phyloP scores from a whole-genome alignment of 2,797 vertebrate species.

The Acipenser transmontanus region DNA sequence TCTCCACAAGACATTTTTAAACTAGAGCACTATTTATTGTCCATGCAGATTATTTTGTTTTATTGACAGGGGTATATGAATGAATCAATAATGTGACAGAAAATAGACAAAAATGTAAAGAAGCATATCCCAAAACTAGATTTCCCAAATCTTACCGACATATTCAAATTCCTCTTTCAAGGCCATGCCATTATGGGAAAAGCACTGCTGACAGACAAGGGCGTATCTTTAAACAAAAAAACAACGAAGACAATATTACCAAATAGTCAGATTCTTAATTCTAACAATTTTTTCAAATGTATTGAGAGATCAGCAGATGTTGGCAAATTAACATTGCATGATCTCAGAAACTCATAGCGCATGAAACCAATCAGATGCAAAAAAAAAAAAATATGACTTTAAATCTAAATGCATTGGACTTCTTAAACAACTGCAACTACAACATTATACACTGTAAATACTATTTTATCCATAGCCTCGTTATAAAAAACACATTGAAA shows the following conservation, averaged over 20 bases:
- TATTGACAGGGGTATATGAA: not conserved
- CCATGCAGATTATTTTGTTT: conserved; percentile 42
- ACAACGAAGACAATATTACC: conserved; percentile 19
- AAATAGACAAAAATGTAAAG: not conserved
- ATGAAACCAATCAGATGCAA: too few relatives aligned
- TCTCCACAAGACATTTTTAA: conserved; percentile 45
- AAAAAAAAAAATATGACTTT: too few relatives aligned
- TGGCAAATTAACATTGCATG: too few relatives aligned
- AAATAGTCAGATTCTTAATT: not conserved
- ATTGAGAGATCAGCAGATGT: too few relatives aligned
- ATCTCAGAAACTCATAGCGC: too few relatives aligned
- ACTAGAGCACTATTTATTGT: conserved; percentile 44
- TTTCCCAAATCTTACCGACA: conserved; percentile 78
- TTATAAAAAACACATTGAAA: too few relatives aligned
- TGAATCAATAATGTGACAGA: not conserved
- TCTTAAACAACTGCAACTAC: too few relatives aligned
- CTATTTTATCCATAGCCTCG: too few relatives aligned
- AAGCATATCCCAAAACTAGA: conserved; percentile 17
- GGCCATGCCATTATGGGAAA: conserved; percentile 98
- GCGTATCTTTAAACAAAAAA: conserved; percentile 69
- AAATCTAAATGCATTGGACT: too few relatives aligned
- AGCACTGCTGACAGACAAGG: conserved; percentile 96
- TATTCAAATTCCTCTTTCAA: conserved; percentile 99
- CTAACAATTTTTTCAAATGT: too few relatives aligned
- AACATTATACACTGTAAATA: too few relatives aligned